Conservation (phyloP, 2,888 invertebrate species). For the Allygus modestus region DNA sequence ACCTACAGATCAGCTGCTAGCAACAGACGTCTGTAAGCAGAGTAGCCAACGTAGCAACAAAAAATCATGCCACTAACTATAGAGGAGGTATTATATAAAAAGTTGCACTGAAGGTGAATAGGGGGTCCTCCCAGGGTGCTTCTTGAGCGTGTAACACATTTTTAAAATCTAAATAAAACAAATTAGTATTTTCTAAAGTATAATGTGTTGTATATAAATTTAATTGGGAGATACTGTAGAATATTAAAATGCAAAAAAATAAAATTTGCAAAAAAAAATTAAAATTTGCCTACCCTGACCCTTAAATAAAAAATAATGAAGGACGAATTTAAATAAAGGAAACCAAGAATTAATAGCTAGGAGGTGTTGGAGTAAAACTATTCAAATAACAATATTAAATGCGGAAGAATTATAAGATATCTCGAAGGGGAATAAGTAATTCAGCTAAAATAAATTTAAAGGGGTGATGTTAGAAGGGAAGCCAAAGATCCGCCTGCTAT, state of each 20-base stretch:
- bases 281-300: conserved; percentile 3
- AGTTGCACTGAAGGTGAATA: conserved; percentile 2
- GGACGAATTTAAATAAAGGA: too few species aligned
- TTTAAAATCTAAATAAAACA: conserved; percentile 9
- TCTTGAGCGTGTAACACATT: not conserved
- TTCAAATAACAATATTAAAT: too few species aligned
- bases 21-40: conserved; percentile 13
- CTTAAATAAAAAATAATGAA: too few species aligned
- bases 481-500: too few species aligned
- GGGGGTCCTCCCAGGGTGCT: conserved; percentile 9
- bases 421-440: too few species aligned
- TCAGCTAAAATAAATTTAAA: too few species aligned
- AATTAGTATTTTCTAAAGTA: conserved; percentile 1
- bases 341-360: too few species aligned
- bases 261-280: not conserved
- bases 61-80: conserved; percentile 18
- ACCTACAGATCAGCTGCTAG: conserved; percentile 10
- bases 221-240: not conserved
- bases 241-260: conserved; percentile 6
- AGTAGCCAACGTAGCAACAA: not conserved
- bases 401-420: too few species aligned
- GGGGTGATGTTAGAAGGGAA: too few species aligned
- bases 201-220: conserved; percentile 5
- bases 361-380: too few species aligned
- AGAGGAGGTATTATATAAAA: conserved; percentile 4